Percentiles rank a stretch among this genome's conserved stretches.
Evolutionary conservation across 2,113 vertebrate species (phyloP).

Genomic region (Aplodontia rufa): DNA sequence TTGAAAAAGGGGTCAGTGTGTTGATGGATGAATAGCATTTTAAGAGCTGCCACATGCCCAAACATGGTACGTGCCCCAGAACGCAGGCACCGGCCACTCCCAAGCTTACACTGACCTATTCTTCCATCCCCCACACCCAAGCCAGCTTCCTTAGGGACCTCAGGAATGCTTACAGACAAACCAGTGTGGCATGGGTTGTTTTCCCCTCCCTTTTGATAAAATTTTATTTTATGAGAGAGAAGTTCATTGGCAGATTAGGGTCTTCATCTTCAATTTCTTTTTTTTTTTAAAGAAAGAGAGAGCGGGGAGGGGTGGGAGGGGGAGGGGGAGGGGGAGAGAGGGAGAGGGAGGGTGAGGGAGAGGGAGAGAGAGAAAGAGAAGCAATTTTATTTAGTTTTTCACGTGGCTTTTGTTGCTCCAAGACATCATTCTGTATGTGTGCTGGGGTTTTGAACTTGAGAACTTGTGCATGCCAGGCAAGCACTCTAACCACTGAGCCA

Average conservation of each 20-base stretch:
- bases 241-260: neutral
- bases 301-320: too few relatives aligned
- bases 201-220: neutral
- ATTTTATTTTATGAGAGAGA: neutral
- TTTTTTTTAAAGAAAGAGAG: too few relatives aligned
- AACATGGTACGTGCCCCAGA: neutral
- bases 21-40: conserved; percentile 34
- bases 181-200: neutral
- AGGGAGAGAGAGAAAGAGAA: too few relatives aligned
- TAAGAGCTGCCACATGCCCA: conserved; percentile 35
- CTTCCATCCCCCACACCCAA: neutral
- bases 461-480: too few relatives aligned
- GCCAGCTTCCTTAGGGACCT: neutral
- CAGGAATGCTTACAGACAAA: neutral
- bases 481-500: too few relatives aligned
- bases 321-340: too few relatives aligned
- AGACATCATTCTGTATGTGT: too few relatives aligned
- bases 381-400: too few relatives aligned
- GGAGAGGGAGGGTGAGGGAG: too few relatives aligned
- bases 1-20: conserved; percentile 43
- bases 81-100: neutral
- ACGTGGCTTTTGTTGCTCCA: too few relatives aligned
- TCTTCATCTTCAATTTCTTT: too few relatives aligned
- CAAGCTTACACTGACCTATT: neutral
- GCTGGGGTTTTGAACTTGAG: too few relatives aligned